Evolutionary conservation across 2,888 invertebrate genomes (phyloP), one percentile per base, ranked within the genome.

Genomic region (Willowsia nigromaculata): DNA sequence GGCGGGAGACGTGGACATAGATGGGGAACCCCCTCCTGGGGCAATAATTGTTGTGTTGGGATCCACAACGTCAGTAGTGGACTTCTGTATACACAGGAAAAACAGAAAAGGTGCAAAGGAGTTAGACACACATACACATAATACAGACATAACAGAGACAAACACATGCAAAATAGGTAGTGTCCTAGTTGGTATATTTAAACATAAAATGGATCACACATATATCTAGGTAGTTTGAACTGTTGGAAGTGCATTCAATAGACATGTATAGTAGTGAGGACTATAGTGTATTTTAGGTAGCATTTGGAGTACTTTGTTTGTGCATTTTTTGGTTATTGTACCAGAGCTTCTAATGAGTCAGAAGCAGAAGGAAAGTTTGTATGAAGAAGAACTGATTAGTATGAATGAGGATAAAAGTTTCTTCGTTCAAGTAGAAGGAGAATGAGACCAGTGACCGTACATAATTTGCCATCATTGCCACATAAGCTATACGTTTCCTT

Each of bases 361-460:
- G 40, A 71, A 40, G 25, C 53, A 59, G 80, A 56, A 40, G 25
- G 62, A 59, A 40, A 81, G 80, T 56, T 81, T 2, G 1, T 1
- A 59, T 4, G 13, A 62, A 7, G 59, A 40, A 81, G 27, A n/a
- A 27, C 18, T 40, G 25, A 37, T 50, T 80, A 18, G 53, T 74
- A 43, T 43, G 33, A 76, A 76, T n/a, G 65, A 30, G n/a, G 15
- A 27, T 15, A 22, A 76, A 76, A 76, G 76, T 76, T 76, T 30
- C 30, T 65, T 40, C 18, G 22, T 9, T 43, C n/a, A 71, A 71
- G 71, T 9, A 13, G 25, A 71, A 22, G 18, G 40, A 71, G 2
- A 43, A 71, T 65, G 65, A 65, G 37, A 22, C 71, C 40, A 40
- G 71, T 71, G 71, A 71, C 71, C 71, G 71, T 71, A 71, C 18